phyloP scores from a whole-genome alignment of 1,140 invertebrate genomes.

The Lepidostoma basale region DNA sequence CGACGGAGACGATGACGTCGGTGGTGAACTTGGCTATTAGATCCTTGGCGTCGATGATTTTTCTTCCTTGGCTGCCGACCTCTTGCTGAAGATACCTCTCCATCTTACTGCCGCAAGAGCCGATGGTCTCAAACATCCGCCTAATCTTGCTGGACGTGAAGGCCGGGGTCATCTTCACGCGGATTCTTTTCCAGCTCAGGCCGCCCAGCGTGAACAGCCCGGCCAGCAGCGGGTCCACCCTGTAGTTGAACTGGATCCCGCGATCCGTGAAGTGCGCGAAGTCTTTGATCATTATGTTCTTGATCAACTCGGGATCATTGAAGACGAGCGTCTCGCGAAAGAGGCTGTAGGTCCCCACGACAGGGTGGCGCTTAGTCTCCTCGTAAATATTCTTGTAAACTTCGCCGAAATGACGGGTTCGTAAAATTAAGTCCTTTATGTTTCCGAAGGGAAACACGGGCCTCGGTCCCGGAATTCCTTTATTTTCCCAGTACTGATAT shows the following conservation, averaged over 20 bases:
- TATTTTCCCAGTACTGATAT: conserved; percentile 51
- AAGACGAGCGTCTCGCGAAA: conserved; percentile 55
- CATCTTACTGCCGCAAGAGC: conserved; percentile 25
- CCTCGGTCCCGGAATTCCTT: conserved; percentile 40
- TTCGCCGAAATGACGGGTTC: conserved; percentile 50
- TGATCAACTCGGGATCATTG: conserved; percentile 49
- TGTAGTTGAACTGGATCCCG: conserved; percentile 55
- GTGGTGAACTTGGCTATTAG: conserved; percentile 46
- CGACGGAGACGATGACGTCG: conserved; percentile 49
- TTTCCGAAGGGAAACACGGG: conserved; percentile 55
- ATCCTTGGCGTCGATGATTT: conserved; percentile 47
- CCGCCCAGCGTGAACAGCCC: conserved; percentile 61
- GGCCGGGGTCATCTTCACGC: conserved; percentile 59
- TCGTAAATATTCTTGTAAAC: conserved; percentile 52
- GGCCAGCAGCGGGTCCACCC: conserved; percentile 59
- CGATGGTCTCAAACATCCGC: conserved; percentile 52
- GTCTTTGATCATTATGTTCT: conserved; percentile 65
- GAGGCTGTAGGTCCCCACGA: conserved; percentile 56
- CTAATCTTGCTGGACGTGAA: conserved; percentile 62
- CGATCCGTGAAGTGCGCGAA: conserved; percentile 57
- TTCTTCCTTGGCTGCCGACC: not conserved
- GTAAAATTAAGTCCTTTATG: conserved; percentile 51
- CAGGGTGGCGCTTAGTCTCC: conserved; percentile 52
- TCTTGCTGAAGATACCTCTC: conserved; percentile 27
- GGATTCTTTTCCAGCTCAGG: conserved; percentile 60